Conservation (phyloP, 2,797 vertebrate species). For the Gallinago nigripennis region DNA sequence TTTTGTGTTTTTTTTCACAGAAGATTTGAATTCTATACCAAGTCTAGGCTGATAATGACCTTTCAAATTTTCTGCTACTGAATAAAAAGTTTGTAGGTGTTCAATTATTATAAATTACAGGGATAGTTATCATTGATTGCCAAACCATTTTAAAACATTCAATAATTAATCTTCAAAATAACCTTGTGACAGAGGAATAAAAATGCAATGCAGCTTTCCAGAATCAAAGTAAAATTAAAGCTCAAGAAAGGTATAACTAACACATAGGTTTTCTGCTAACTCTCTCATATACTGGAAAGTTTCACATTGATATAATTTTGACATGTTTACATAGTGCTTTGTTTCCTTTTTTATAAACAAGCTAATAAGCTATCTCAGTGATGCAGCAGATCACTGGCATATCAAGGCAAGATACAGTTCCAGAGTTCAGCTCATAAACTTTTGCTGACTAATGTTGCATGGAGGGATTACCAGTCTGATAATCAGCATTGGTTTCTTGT, state of each 20-base stretch:
- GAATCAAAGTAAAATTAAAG: not conserved
- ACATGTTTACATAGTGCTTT: not conserved
- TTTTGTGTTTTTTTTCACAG: not conserved
- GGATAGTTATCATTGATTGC: not conserved
- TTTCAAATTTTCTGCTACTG: not conserved
- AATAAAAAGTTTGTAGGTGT: not conserved
- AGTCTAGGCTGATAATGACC: not conserved
- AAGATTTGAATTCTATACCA: not conserved
- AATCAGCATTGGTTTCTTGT: not conserved
- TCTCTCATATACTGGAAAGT: not conserved
- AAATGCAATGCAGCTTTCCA: not conserved
- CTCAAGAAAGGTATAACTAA: not conserved
- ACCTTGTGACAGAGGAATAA: not conserved
- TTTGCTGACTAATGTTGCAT: not conserved
- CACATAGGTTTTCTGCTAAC: not conserved
- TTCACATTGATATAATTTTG: not conserved
- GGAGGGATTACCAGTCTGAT: not conserved
- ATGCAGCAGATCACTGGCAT: not conserved
- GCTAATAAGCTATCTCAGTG: not conserved
- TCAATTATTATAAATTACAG: not conserved
- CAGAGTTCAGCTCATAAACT: not conserved
- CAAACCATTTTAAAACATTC: not conserved
- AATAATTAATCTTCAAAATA: not conserved
- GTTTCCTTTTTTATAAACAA: not conserved
- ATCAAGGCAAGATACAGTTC: not conserved